Conservation (phyloP, 2,888 invertebrate genomes). For the Euplagia quadripunctaria region DNA sequence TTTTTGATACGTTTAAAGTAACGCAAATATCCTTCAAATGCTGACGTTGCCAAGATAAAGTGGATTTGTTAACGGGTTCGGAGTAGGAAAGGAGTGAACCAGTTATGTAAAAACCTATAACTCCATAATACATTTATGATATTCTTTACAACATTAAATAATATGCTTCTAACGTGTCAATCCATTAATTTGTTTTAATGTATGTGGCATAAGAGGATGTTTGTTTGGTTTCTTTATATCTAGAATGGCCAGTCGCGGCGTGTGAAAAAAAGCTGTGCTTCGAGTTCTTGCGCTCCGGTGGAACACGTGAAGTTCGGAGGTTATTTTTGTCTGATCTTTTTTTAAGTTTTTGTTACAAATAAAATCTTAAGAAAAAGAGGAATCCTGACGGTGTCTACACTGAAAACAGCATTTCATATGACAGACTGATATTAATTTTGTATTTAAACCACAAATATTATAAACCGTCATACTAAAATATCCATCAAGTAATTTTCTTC, state of each 20-base stretch:
- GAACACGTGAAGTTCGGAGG: background rate
- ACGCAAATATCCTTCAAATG: background rate
- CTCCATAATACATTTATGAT: slow-evolving; percentile 9
- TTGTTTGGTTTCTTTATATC: slow-evolving; percentile 1
- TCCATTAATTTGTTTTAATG: slow-evolving; percentile 2
- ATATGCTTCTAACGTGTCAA: background rate
- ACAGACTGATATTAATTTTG: no score
- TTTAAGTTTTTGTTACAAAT: no score
- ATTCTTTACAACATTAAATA: slow-evolving; percentile 1
- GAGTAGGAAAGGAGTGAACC: slow-evolving; percentile 1
- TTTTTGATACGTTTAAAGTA: background rate
- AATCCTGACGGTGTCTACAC: no score
- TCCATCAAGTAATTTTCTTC: background rate
- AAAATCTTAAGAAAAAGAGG: no score
- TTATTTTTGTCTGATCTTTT: background rate
- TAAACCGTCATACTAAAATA: background rate
- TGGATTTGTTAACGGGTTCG: background rate
- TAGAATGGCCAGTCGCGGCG: slow-evolving; percentile 6
- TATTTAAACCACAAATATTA: no score
- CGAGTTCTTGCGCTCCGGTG: background rate
- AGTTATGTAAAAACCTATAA: slow-evolving; percentile 10
- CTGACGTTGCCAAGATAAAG: slow-evolving; percentile 1
- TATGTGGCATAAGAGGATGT: background rate
- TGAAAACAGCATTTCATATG: no score
- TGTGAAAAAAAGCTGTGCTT: slow-evolving; percentile 1